These are phyloP conservation scores for Caenorhabditis drosophilae DNA, from an alignment of 2,888 invertebrate species.

Conservation along the genomic window DNA sequence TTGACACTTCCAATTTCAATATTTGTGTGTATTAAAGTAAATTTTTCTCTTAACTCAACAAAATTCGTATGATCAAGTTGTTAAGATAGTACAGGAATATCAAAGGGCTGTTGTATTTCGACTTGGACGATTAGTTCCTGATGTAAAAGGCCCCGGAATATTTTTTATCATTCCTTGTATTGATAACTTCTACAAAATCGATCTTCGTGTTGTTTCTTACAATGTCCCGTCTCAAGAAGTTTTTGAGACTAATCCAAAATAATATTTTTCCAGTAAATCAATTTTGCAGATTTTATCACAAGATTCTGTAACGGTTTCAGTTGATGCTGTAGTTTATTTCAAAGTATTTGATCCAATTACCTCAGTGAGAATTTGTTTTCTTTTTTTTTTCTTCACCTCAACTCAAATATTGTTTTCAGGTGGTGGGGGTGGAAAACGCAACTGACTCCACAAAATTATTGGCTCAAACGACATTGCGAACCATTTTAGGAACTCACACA, in stretches of 20 bases:
- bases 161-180: slow-evolving; percentile 78
- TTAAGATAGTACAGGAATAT: slow-evolving; percentile 69
- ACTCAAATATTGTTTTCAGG: too few relatives aligned
- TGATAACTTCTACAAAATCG: slow-evolving; percentile 76
- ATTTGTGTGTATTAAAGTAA: slow-evolving; percentile 64
- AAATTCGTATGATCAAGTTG: not conserved
- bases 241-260: not conserved
- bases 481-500: slow-evolving; percentile 81
- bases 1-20: slow-evolving; percentile 60
- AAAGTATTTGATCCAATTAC: slow-evolving; percentile 37
- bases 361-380: too few relatives aligned
- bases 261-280: not conserved
- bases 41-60: not conserved
- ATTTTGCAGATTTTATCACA: slow-evolving; percentile 29
- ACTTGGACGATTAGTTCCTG: slow-evolving; percentile 79
- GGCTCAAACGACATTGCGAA: slow-evolving; percentile 74
- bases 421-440: slow-evolving; percentile 91
- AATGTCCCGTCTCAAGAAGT: slow-evolving; percentile 98
- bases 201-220: slow-evolving; percentile 90
- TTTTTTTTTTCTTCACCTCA: too few relatives aligned
- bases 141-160: slow-evolving; percentile 76
- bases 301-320: slow-evolving; percentile 41
- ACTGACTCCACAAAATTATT: slow-evolving; percentile 73
- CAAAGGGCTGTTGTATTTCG: slow-evolving; percentile 86
- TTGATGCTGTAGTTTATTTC: slow-evolving; percentile 45